These are phyloP conservation scores for Apteryx mantelli DNA, from an alignment of 2,113 vertebrate species.

Conservation along the genomic window DNA sequence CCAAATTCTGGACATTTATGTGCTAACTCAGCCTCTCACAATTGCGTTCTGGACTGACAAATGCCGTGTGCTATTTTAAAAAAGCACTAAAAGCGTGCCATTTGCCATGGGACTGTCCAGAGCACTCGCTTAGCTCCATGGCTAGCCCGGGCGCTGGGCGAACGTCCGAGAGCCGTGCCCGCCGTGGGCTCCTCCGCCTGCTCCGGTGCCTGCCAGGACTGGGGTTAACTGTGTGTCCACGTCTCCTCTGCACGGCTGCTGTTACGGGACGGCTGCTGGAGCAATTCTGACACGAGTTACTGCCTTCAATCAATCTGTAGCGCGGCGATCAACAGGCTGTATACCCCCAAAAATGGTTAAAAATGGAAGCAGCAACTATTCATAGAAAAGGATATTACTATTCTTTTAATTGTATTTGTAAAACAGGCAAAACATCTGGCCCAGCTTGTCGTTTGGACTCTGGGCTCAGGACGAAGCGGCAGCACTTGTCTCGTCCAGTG, in stretches of 20 bases:
- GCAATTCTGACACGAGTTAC: neutral
- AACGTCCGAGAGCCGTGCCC: too few relatives aligned
- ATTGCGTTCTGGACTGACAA: neutral
- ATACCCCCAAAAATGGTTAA: neutral
- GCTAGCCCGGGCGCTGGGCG: neutral
- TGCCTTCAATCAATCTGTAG: neutral
- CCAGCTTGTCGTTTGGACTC: neutral
- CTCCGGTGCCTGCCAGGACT: too few relatives aligned
- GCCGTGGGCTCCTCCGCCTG: too few relatives aligned
- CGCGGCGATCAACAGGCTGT: neutral
- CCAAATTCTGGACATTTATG: conserved; percentile 25
- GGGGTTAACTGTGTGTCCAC: too few relatives aligned
- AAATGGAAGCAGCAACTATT: neutral
- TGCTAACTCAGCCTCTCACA: conserved; percentile 38
- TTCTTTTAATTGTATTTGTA: neutral
- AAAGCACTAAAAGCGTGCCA: neutral
- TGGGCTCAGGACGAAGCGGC: neutral
- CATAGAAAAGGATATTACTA: neutral
- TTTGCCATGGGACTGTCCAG: neutral
- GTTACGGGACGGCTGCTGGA: too few relatives aligned
- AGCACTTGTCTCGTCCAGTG: conserved; percentile 12
- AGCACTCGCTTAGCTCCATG: neutral
- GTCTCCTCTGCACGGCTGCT: too few relatives aligned
- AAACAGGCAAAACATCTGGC: neutral
- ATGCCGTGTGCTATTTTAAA: neutral